Base-by-base conservation (phyloP, 2,888 invertebrate species). In the Aquatica leii region DNA sequence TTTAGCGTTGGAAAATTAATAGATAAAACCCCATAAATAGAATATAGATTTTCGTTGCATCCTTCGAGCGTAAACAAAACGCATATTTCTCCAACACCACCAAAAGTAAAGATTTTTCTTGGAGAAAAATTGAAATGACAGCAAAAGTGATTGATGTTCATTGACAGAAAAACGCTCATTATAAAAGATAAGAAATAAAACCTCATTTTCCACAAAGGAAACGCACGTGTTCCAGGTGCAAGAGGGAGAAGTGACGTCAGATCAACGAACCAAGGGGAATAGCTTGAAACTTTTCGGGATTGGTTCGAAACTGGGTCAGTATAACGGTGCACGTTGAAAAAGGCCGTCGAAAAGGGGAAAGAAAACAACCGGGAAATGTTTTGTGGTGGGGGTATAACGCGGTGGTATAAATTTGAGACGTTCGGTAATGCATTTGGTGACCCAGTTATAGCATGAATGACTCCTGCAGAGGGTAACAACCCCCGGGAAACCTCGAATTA, bases 391-490 rank as follows among this genome's bases (percentile, higher is more conserved):
- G 67, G 72, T 61, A 65, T 60, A 52, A 60, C 50, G 62, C 55
- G 67, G 56, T 59, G 66, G 52, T 67, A 62, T 67, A 65, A 66
- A 65, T 68, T 57, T 34, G 65, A 57, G 61, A 65, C 66, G 64
- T 69, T 46, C 67, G 70, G 70, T 67, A 73, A 73, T 77, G 77
- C 77, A 77, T 75, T 74, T 73, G 74, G 74, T 77, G 80, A 79
- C 79, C 78, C 68, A 77, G 72, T 78, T 78, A 68, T 69, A 67
- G 69, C 74, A 77, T 77, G 77, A 78, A 78, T 78, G 77, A 72
- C 73, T 75, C 73, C 74, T 72, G 76, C 74, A 71, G 71, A 78
- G 80, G 80, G 79, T 78, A 78, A 78, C 79, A 80, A 80, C 79
- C 80, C 80, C 75, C 72, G 74, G 73, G 77, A 76, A 74, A 67